A percentile compares a stretch with the other conserved stretches of the same genome.
These are phyloP conservation scores for Drosophila pegasa DNA, from an alignment of 2,888 invertebrate genomes.

Conservation along the genomic window DNA sequence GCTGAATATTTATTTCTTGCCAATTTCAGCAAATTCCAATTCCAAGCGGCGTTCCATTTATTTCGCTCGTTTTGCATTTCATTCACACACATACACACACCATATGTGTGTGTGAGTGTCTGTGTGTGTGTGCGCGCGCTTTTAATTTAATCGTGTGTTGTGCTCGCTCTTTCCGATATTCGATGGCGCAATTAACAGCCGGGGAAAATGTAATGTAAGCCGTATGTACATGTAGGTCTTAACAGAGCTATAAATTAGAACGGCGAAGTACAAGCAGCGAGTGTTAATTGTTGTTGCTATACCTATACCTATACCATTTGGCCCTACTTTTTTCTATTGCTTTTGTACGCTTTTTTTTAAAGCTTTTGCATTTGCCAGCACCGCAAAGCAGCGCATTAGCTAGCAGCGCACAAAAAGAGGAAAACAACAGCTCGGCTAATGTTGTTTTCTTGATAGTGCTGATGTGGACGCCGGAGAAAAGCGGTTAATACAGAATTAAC, in stretches of 20 bases:
- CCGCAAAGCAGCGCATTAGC: conserved; percentile 1
- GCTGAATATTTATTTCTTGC: conserved; percentile 55
- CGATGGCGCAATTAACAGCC: conserved; percentile 54
- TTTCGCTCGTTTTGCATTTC: conserved; percentile 53
- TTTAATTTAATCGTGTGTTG: not conserved
- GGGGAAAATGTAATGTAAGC: conserved; percentile 37
- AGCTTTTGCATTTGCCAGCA: conserved; percentile 39
- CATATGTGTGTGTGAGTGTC: conserved; percentile 2
- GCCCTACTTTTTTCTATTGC: conserved; percentile 12
- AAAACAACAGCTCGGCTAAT: conserved; percentile 4
- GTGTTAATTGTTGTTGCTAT: conserved; percentile 25
- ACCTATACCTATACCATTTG: conserved; percentile 11
- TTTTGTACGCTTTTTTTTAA: conserved; percentile 45
- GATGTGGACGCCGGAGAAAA: conserved; percentile 39
- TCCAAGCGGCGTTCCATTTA: conserved; percentile 64
- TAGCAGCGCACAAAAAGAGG: conserved; percentile 10
- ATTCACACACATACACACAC: conserved; percentile 8
- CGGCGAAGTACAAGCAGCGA: conserved; percentile 8
- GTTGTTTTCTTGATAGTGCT: conserved; percentile 20
- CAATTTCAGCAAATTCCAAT: conserved; percentile 78
- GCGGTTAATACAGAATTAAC: conserved; percentile 48
- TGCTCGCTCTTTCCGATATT: conserved; percentile 33
- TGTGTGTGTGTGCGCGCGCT: not conserved
- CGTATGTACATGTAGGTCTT: conserved; percentile 6
- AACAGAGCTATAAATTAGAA: conserved; percentile 32